These are phyloP conservation scores for Anseranas semipalmata DNA, from an alignment of 2,113 vertebrate genomes.

Conservation along the genomic window DNA sequence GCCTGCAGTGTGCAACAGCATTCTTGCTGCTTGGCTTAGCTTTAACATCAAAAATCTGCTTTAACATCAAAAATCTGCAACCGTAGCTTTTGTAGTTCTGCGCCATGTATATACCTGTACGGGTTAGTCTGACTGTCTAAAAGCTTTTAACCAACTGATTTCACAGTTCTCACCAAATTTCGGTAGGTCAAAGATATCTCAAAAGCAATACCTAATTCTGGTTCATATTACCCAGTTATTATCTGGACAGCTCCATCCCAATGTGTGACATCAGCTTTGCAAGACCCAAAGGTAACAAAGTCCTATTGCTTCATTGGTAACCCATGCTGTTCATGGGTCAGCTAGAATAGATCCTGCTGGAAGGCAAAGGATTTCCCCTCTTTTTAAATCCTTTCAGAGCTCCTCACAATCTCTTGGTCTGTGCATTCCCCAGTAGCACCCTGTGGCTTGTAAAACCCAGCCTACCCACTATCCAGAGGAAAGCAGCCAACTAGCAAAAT, in stretches of 20 bases:
- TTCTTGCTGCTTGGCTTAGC: neutral
- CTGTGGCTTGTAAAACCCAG: neutral
- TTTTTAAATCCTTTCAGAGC: neutral
- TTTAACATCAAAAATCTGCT: neutral
- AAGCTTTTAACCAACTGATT: neutral
- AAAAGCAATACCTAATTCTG: neutral
- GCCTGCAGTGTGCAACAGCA: neutral
- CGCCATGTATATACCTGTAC: neutral
- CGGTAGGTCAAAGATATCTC: neutral
- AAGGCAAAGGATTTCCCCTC: neutral
- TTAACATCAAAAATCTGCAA: neutral
- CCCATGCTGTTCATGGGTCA: neutral
- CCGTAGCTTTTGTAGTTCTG: neutral
- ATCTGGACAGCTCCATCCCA: neutral
- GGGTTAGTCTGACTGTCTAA: neutral
- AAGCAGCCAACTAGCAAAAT: neutral
- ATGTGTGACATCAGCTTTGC: neutral
- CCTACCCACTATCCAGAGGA: neutral
- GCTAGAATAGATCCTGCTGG: neutral
- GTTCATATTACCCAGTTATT: neutral
- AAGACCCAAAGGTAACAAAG: neutral
- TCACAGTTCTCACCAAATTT: neutral
- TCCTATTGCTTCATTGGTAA: neutral
- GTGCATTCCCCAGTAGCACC: rapidly evolving
- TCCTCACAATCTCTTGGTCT: neutral